A percentile compares a stretch with the other conserved stretches of the same genome.
Conservation (phyloP, 2,797 vertebrate genomes). For the Limosa lapponica region DNA sequence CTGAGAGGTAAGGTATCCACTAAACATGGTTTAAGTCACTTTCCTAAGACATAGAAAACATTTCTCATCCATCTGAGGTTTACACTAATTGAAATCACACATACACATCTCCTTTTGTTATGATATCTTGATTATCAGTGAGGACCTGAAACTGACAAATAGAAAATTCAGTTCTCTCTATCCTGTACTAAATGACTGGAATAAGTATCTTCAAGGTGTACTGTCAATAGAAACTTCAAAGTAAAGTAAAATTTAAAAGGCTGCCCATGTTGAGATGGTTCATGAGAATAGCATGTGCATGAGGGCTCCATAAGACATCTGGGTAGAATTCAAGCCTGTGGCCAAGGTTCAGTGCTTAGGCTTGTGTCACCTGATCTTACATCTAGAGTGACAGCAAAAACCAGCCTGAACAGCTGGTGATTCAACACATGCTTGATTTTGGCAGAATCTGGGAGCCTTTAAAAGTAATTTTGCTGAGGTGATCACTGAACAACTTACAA, state of each 20-base stretch:
- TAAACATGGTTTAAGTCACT: neutral
- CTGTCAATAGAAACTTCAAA: neutral
- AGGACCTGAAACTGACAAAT: neutral
- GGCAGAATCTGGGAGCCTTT: neutral
- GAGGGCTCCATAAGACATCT: neutral
- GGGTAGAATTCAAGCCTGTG: neutral
- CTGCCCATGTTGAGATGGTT: neutral
- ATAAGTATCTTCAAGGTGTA: neutral
- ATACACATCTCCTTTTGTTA: neutral
- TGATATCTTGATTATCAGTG: neutral
- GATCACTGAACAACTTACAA: neutral
- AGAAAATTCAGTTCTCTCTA: neutral
- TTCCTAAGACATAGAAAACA: neutral
- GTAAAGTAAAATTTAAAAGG: neutral
- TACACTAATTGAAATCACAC: neutral
- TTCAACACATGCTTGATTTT: neutral
- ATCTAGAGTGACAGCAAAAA: neutral
- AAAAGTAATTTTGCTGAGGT: neutral
- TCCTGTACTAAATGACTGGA: neutral
- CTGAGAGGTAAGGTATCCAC: neutral
- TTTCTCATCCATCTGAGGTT: neutral
- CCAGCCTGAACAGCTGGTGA: accelerated
- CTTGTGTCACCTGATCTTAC: neutral
- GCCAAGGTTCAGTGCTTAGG: neutral
- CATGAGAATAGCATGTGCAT: neutral